Evolutionary conservation across 1,140 invertebrate genomes (phyloP), one percentile per base, ranked within the genome.

Genomic region (Scaptomyza montana): DNA sequence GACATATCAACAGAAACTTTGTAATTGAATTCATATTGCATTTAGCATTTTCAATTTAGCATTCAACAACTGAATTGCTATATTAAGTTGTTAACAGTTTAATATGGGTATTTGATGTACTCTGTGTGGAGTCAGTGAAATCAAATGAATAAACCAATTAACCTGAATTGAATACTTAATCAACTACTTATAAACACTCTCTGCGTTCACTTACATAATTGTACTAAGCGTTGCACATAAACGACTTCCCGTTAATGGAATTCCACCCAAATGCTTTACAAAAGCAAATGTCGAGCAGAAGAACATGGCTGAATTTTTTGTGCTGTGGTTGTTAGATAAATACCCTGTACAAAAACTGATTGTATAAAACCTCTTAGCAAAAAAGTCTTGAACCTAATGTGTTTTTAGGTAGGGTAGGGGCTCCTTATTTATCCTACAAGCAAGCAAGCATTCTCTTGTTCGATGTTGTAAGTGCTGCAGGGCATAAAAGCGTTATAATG

Each of bases 181-280:
- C 13, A 36, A 13, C 25, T 36, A 54, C 59, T 54, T 49, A 36
- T n/a, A 9, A 46, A 30, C 50, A 41, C 8, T 30, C 8, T 30
- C 3, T 46, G n/a, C 19, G 19, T 10, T 12, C 5, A 51, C 3
- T 12, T 33, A 33, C 28, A 51, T 33, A 33, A 30, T 1, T 30
- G 33, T 30, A 51, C 13, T 13, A 28, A 9, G 16, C 21, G 19
- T 49, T 49, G 3, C 21, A 21, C 12, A 28, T 33, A 33, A 43
- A 59, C 43, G n/a, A 59, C 43, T 46, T 59, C n/a, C 28, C 43
- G 9, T 33, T 46, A 10, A 59, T 47, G 10, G 13, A 33, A 43
- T 12, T 43, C n/a, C 12, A 5, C 39, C n/a, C 12, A 47, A 16
- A 59, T 33, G 54, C 54, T 13, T 7, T 2, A 21, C 2, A 43